Evolutionary conservation across 2,888 invertebrate species (phyloP).

Genomic region (Ornithoptera alexandrae): DNA sequence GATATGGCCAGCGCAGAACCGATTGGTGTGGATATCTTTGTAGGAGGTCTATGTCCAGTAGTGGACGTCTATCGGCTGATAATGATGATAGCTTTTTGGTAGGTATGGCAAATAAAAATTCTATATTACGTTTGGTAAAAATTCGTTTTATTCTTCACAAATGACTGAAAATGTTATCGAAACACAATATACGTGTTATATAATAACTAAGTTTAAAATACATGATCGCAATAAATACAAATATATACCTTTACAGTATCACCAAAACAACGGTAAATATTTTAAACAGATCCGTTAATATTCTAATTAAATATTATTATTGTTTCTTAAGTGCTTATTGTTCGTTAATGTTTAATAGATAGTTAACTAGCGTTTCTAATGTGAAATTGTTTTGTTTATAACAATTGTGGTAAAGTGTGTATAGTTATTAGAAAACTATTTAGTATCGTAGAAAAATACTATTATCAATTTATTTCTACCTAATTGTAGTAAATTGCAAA

Average conservation of each 20-base stretch:
- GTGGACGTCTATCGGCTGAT: too few species aligned
- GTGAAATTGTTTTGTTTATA: slow-evolving; percentile 5
- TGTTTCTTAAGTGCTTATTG: not conserved
- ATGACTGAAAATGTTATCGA: slow-evolving; percentile 78
- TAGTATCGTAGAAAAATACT: not conserved
- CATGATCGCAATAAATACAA: slow-evolving; percentile 60
- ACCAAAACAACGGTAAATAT: slow-evolving; percentile 15
- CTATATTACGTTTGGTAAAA: slow-evolving; percentile 66
- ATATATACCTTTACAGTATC: slow-evolving; percentile 44
- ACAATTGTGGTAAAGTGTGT: slow-evolving; percentile 1
- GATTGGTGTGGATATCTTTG: too few species aligned
- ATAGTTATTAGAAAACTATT: not conserved
- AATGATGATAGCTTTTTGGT: too few species aligned
- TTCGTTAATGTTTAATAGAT: not conserved
- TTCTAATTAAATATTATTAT: slow-evolving; percentile 2
- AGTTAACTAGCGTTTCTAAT: not conserved
- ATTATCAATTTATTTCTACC: not conserved
- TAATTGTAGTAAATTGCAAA: not conserved
- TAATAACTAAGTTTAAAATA: slow-evolving; percentile 69
- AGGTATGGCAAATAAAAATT: slow-evolving; percentile 31
- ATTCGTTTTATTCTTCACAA: slow-evolving; percentile 74
- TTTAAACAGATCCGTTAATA: not conserved
- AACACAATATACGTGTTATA: slow-evolving; percentile 75
- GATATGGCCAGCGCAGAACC: too few species aligned
- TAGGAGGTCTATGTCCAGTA: too few species aligned